A percentile compares a stretch with the other conserved stretches of the same genome.
Evolutionary conservation across 1,140 invertebrate genomes (phyloP).

Genomic region (Euwallacea fornicatus): DNA sequence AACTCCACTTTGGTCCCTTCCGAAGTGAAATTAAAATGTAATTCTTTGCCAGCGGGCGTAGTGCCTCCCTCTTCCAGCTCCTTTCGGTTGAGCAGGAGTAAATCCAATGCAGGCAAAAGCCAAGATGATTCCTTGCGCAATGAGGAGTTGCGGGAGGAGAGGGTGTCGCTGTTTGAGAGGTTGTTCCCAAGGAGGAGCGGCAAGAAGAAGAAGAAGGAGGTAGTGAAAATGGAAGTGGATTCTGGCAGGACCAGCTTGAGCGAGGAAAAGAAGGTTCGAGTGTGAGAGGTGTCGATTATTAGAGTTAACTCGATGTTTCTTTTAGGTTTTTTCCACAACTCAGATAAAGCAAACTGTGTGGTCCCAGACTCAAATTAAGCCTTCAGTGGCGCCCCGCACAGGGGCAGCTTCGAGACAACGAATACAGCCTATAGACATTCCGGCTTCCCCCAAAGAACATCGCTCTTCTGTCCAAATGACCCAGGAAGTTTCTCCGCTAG

Average conservation of each 20-base stretch:
- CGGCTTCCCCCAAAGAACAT: conserved; percentile 47
- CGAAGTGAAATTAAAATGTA: conserved; percentile 65
- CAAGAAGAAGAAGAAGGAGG: conserved; percentile 61
- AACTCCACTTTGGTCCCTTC: conserved; percentile 38
- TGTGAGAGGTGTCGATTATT: too few species aligned
- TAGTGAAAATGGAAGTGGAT: conserved; percentile 52
- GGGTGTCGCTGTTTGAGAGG: conserved; percentile 66
- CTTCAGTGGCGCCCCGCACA: conserved; percentile 43
- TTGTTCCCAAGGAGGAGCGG: conserved; percentile 65
- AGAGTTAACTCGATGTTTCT: too few species aligned
- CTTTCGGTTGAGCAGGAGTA: conserved; percentile 56
- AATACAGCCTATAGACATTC: conserved; percentile 59
- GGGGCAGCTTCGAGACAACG: conserved; percentile 58
- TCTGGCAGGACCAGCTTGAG: conserved; percentile 40
- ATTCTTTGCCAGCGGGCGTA: conserved; percentile 66
- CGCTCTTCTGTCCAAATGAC: conserved; percentile 7
- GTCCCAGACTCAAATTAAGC: conserved; percentile 29
- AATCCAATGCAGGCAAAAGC: conserved; percentile 52
- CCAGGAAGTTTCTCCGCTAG: conserved; percentile 22
- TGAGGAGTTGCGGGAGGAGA: conserved; percentile 56
- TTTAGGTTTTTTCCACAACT: too few species aligned
- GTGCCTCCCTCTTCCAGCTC: conserved; percentile 56
- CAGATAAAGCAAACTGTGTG: too few species aligned
- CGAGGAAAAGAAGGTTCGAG: conserved; percentile 20
- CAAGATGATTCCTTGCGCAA: conserved; percentile 43